These are phyloP conservation scores for Calephelis nemesis DNA, from an alignment of 1,140 invertebrate species.

Conservation along the genomic window DNA sequence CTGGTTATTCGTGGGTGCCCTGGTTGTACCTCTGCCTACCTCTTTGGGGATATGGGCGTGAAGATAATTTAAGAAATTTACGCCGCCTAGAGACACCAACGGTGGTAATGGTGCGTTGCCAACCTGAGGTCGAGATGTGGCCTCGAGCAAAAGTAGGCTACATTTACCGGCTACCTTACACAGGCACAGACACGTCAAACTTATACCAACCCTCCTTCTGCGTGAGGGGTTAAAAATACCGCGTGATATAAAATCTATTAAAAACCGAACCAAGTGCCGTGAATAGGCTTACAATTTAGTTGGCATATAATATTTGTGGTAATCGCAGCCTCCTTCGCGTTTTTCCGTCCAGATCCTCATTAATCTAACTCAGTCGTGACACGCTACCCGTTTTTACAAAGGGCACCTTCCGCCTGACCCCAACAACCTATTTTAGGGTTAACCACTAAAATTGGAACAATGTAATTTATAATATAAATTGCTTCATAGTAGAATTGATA, in stretches of 20 bases:
- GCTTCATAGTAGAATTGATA: conserved; percentile 10
- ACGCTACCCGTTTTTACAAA: conserved; percentile 23
- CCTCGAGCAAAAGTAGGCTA: too few species aligned
- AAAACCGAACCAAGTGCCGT: background rate
- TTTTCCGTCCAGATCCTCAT: conserved; percentile 18
- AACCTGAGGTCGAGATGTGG: too few species aligned
- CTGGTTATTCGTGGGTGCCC: too few species aligned
- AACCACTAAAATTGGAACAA: conserved; percentile 20
- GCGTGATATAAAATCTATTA: background rate
- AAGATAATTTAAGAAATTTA: too few species aligned
- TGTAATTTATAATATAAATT: conserved; percentile 19
- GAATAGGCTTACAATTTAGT: conserved; percentile 10
- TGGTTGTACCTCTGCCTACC: too few species aligned
- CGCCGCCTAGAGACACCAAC: too few species aligned
- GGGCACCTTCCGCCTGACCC: conserved; percentile 14
- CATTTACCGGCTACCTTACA: too few species aligned
- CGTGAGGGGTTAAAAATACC: too few species aligned
- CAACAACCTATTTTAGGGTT: conserved; percentile 25
- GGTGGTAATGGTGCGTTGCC: too few species aligned
- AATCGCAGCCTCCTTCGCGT: conserved; percentile 21
- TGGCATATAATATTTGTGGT: conserved; percentile 21
- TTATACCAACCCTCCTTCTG: too few species aligned
- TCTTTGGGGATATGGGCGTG: too few species aligned
- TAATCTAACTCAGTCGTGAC: conserved; percentile 26
- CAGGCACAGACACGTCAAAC: too few species aligned